Percentiles rank a stretch among this genome's conserved stretches.
Conservation (phyloP, 2,797 vertebrate genomes). For the Macroramphosus scolopax region DNA sequence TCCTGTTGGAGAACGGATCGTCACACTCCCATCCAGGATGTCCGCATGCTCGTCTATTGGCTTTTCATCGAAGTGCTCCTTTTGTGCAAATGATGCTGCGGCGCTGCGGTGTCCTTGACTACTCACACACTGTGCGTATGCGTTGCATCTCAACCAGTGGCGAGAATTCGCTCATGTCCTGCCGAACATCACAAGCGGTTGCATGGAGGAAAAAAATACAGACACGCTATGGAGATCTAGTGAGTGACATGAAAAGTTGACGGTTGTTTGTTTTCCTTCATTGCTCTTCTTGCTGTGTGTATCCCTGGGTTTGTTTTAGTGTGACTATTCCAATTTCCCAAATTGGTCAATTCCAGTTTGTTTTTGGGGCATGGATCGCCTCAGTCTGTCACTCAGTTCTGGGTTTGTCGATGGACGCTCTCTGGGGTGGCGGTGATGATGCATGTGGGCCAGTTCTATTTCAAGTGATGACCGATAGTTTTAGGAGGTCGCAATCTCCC, state of each 20-base stretch:
- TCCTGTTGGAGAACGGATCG: slow-evolving; percentile 7
- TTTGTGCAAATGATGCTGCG: slow-evolving; percentile 14
- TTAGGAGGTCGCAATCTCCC: slow-evolving; percentile 82
- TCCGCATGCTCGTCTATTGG: slow-evolving; percentile 13
- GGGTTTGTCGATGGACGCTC: slow-evolving; percentile 64
- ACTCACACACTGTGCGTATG: slow-evolving; percentile 8
- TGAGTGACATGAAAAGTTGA: slow-evolving; percentile 55
- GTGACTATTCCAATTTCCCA: slow-evolving; percentile 37
- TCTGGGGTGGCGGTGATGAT: slow-evolving; percentile 68
- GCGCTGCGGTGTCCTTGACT: slow-evolving; percentile 17
- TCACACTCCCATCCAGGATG: slow-evolving; percentile 11
- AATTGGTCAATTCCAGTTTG: slow-evolving; percentile 42
- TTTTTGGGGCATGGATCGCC: slow-evolving; percentile 36
- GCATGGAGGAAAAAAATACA: slow-evolving; percentile 38
- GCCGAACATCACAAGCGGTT: slow-evolving; percentile 24
- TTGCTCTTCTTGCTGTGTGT: slow-evolving; percentile 37
- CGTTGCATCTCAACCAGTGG: slow-evolving; percentile 33
- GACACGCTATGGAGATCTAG: slow-evolving; percentile 53
- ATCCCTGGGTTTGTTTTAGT: slow-evolving; percentile 43
- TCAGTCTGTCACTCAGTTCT: slow-evolving; percentile 46
- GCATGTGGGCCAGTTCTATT: slow-evolving; percentile 65
- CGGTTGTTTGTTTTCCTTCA: slow-evolving; percentile 44
- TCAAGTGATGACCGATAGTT: slow-evolving; percentile 40
- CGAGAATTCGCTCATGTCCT: slow-evolving; percentile 37
- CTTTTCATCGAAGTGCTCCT: slow-evolving; percentile 20